These are phyloP conservation scores for Chlorospingus flavigularis DNA, from an alignment of 2,797 vertebrate genomes.

Conservation along the genomic window DNA sequence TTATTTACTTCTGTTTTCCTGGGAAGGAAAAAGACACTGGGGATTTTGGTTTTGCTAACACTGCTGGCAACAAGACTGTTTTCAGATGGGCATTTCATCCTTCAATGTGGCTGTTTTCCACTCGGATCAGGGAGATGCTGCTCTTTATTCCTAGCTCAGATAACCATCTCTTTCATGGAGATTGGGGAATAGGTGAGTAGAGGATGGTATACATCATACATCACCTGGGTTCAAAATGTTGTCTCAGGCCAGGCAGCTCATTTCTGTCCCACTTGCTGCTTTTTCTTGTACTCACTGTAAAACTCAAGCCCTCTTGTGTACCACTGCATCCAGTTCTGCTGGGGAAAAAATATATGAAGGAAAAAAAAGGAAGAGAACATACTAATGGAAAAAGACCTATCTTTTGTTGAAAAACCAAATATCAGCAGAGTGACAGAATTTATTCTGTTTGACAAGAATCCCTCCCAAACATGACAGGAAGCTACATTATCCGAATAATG, in stretches of 20 bases:
- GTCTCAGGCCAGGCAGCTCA: not conserved
- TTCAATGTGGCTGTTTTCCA: not conserved
- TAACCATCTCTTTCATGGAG: not conserved
- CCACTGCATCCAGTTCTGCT: not conserved
- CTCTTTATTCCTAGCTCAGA: not conserved
- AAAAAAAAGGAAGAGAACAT: not conserved
- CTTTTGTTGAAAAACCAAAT: not conserved
- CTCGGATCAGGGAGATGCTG: not conserved
- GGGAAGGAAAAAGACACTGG: not conserved
- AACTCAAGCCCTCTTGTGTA: not conserved
- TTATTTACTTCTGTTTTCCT: not conserved
- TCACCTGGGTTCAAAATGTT: not conserved
- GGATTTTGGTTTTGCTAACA: not conserved
- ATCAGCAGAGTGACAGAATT: not conserved
- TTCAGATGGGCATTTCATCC: not conserved
- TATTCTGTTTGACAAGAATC: constrained; percentile 30
- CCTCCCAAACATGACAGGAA: constrained; percentile 26
- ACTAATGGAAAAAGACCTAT: not conserved
- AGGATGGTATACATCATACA: not conserved
- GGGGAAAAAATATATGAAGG: not conserved
- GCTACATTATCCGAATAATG: constrained; percentile 17
- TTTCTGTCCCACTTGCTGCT: not conserved
- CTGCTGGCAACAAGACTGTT: not conserved
- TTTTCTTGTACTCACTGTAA: not conserved
- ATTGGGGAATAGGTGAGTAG: not conserved